phyloP scores from a whole-genome alignment of 2,888 invertebrate species.

The Melieria picta region DNA sequence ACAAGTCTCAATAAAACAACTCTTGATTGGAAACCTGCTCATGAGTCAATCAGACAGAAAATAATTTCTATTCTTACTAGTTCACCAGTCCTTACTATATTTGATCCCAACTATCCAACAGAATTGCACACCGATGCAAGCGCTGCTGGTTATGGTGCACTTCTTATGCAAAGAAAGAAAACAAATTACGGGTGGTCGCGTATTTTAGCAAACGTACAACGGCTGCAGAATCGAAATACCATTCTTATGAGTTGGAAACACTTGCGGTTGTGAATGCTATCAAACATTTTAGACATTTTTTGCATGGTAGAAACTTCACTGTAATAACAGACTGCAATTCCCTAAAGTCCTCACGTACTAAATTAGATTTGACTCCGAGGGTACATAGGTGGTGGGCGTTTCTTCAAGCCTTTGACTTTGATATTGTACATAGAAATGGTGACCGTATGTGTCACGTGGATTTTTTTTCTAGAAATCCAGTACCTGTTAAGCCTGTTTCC shows the following conservation, averaged over 20 bases:
- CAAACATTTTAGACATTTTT: conserved; percentile 44
- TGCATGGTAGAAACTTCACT: conserved; percentile 2
- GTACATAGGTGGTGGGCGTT: too few relatives aligned
- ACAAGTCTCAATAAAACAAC: not conserved
- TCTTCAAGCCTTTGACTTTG: too few relatives aligned
- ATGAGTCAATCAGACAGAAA: conserved; percentile 24
- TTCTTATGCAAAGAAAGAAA: not conserved
- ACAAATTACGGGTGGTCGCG: not conserved
- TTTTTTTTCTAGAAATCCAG: too few relatives aligned
- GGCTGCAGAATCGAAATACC: conserved; percentile 35
- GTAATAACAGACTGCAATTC: too few relatives aligned
- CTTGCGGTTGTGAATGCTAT: conserved; percentile 41
- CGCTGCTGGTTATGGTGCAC: conserved; percentile 13
- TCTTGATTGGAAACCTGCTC: conserved; percentile 8
- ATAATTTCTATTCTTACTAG: conserved; percentile 28
- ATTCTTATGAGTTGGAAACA: conserved; percentile 42
- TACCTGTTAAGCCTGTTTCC: too few relatives aligned
- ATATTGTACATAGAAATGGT: too few relatives aligned
- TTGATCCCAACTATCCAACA: conserved; percentile 36
- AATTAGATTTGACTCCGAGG: too few relatives aligned
- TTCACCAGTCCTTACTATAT: conserved; percentile 39
- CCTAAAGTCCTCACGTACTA: too few relatives aligned
- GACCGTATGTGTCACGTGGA: too few relatives aligned
- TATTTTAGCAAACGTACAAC: not conserved
- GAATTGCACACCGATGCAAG: conserved; percentile 37